Percentiles rank a stretch among this genome's conserved stretches.
Conservation (phyloP, 2,888 invertebrate genomes). For the Trichogramma evanescens region DNA sequence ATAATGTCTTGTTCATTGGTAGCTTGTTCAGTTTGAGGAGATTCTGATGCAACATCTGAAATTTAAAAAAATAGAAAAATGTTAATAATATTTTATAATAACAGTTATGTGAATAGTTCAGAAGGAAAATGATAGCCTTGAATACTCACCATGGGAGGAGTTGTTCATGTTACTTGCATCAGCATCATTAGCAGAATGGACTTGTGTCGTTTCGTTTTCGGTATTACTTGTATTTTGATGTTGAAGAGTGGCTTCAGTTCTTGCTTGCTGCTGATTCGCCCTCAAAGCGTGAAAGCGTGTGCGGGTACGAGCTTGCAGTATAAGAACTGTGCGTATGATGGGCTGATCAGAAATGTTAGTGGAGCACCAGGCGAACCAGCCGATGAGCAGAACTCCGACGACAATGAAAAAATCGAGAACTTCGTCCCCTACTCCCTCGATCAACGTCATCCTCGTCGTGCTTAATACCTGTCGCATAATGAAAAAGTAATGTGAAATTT, state of each 20-base stretch:
- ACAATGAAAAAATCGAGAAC: slow-evolving; percentile 66
- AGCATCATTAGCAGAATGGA: slow-evolving; percentile 25
- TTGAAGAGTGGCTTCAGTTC: slow-evolving; percentile 9
- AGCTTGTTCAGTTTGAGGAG: slow-evolving; percentile 25
- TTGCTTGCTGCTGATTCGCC: slow-evolving; percentile 30
- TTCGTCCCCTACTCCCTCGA: slow-evolving; percentile 80
- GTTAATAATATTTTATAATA: background rate
- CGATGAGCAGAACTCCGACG: slow-evolving; percentile 53
- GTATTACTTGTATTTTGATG: slow-evolving; percentile 26
- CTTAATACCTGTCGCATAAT: slow-evolving; percentile 5
- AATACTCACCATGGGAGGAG: slow-evolving; percentile 30
- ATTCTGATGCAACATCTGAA: slow-evolving; percentile 24
- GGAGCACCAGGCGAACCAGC: slow-evolving; percentile 69
- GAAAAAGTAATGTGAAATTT: no score
- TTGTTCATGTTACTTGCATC: slow-evolving; percentile 25
- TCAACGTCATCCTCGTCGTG: slow-evolving; percentile 58
- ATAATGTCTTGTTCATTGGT: slow-evolving; percentile 39
- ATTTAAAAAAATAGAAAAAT: background rate
- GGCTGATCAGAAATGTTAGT: slow-evolving; percentile 67
- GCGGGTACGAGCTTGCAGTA: slow-evolving; percentile 54
- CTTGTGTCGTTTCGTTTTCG: slow-evolving; percentile 32
- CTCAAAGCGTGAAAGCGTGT: slow-evolving; percentile 43
- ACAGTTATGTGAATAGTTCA: background rate
- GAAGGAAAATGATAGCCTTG: background rate
- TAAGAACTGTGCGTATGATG: slow-evolving; percentile 62